Evolutionary conservation across 2,797 vertebrate genomes (phyloP), one percentile per base, ranked within the genome.

Genomic region (Babyrousa celebensis): DNA sequence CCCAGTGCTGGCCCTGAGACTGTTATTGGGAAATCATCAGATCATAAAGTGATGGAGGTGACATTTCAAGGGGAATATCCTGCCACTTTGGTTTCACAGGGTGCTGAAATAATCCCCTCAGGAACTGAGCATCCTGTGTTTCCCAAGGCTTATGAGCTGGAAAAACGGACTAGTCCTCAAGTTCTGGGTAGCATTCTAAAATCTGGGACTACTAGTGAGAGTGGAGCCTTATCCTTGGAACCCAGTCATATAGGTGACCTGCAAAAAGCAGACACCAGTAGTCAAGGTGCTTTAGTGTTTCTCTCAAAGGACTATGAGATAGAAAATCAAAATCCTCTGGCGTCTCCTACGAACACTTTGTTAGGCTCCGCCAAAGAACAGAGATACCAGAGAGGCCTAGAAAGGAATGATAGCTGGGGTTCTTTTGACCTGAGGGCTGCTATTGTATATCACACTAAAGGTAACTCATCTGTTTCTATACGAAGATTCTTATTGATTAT

Each of bases 371-470:
- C 99, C 98, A 99, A 99, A 99, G 99, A 99, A 98, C 99, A 99
- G 98, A 98, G 98, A 98, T 99, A 98, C 98, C 98, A 99, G 98
- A 99, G 99, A 99, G 99, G 99, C 99, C 99, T 99, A 99, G 99
- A 99, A 99, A 99, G 99, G 97, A 99, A 99, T 98, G 99, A 99
- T 98, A 99, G 99, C 99, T 99, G 99, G 99, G 99, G 99, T 92
- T 98, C 99, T 98, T 99, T 99, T 98, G 99, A 99, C 98, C 98
- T 99, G 98, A 99, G 99, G 99, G 99, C 99, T 99, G 99, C 99
- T 99, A 99, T 99, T 99, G 98, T 99, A 98, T 99, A 99, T 99
- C 99, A 99, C 99, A 99, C 99, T 99, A 99, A 99, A 99, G 99
- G 99, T 99, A 99, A 99, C 92, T 96, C 12, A 29, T 90, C 96